Evolutionary conservation across 2,888 invertebrate species (phyloP), one percentile per base, ranked within the genome.

Genomic region (Ectemnius continuus): DNA sequence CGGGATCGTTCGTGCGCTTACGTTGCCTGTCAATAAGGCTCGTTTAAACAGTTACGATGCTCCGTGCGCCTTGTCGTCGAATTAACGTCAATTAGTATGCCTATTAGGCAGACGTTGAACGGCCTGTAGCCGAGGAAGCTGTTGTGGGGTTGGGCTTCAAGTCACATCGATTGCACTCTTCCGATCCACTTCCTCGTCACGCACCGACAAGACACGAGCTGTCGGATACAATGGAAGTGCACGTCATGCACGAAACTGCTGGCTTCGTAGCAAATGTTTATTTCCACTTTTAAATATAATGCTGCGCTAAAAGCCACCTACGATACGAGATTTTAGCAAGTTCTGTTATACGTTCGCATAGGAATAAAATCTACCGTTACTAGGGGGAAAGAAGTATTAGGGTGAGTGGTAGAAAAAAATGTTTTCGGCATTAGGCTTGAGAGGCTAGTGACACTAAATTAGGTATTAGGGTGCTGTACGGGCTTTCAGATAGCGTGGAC

Each of bases 81-180:
- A 90, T 89, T 89, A 90, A 89, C 88, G 85, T 87, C 87, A 87
- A 89, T 90, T 89, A 89, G 87, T 82, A 86, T 87, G 86, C 85
- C 88, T 86, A 88, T 90, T 89, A 90, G 87, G 80, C 87, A 87
- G 87, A 88, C 89, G 88, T 87, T 88, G 89, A 89, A 88, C 88
- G 83, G 85, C 80, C 76, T 36, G 52, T 16, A 16, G 52, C 52
- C 16, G 14, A 16, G 16, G 52, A 52, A 11, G 75, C 73, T 70
- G 64, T 72, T 73, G 60, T 63, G 46, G 26, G 57, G 61, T 26
- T 28, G 36, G 36, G 68, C 60, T 70, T 14, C 68, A 65, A 73
- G 72, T 75, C 68, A 70, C 66, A 73, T 77, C 67, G 64, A 64
- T 23, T 16, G 65, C 58, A 56, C 52, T 26, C 64, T 59, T 61